Evolutionary conservation across 2,888 invertebrate genomes (phyloP).

Genomic region (Marronus borbonicus): DNA sequence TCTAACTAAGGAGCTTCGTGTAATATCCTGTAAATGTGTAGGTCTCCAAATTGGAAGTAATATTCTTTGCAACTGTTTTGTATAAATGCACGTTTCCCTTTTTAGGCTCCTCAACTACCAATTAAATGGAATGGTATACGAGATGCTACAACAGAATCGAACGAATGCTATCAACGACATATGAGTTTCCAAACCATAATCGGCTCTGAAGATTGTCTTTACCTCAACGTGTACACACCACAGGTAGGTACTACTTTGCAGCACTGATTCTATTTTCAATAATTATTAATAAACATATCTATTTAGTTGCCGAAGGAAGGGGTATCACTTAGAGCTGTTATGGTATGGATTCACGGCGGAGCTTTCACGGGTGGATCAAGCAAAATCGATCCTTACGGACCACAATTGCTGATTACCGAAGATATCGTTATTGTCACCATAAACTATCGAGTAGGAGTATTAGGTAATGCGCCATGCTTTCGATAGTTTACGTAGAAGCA

Average conservation of each 20-base stretch:
- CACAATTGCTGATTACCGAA: slow-evolving; percentile 66
- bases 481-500: neutral
- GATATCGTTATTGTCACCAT: slow-evolving; percentile 67
- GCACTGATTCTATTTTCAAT: neutral
- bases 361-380: slow-evolving; percentile 66
- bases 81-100: neutral
- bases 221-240: slow-evolving; percentile 63
- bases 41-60: too few relatives aligned
- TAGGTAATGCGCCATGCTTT: slow-evolving; percentile 61
- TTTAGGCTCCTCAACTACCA: slow-evolving; percentile 66
- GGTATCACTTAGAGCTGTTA: slow-evolving; percentile 63
- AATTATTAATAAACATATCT: neutral
- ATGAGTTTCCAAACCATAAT: slow-evolving; percentile 66
- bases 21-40: too few relatives aligned
- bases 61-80: too few relatives aligned
- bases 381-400: slow-evolving; percentile 64
- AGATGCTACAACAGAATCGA: slow-evolving; percentile 66
- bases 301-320: slow-evolving; percentile 5
- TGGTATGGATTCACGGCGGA: slow-evolving; percentile 70
- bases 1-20: too few relatives aligned
- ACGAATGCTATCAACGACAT: slow-evolving; percentile 65
- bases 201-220: slow-evolving; percentile 72
- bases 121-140: slow-evolving; percentile 66
- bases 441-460: slow-evolving; percentile 67
- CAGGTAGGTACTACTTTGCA: slow-evolving; percentile 58